phyloP scores from a whole-genome alignment of 2,113 vertebrate genomes.

The Gobio gobio region DNA sequence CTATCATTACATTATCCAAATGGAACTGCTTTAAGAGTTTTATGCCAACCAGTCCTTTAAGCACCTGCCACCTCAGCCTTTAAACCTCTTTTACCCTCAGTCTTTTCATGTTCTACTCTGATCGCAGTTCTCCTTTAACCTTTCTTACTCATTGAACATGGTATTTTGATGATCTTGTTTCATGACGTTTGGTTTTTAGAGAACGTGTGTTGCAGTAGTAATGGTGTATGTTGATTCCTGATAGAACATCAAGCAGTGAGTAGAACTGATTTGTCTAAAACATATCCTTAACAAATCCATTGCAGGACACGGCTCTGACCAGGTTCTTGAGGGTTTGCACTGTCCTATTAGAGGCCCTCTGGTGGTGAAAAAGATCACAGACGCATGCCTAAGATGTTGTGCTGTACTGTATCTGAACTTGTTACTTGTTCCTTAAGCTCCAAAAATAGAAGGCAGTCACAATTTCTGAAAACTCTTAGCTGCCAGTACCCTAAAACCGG shows the following conservation, averaged over 20 bases:
- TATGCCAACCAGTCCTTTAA: constrained; percentile 15
- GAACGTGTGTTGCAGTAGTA: constrained; percentile 11
- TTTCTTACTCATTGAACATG: not conserved
- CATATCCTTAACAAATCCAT: not conserved
- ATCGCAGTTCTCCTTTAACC: constrained; percentile 51
- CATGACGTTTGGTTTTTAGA: not conserved
- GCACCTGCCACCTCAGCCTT: constrained; percentile 61
- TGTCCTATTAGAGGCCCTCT: constrained; percentile 5
- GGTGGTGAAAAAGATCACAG: not conserved
- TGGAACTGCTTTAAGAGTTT: not conserved
- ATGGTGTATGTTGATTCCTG: constrained; percentile 7
- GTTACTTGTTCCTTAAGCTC: not conserved
- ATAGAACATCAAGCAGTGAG: not conserved
- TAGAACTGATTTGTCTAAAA: constrained; percentile 6
- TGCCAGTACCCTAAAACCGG: constrained; percentile 31
- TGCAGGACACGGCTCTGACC: not conserved
- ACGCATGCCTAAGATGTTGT: not conserved
- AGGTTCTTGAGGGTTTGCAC: constrained; percentile 18
- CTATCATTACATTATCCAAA: not conserved
- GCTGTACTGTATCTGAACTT: constrained; percentile 21
- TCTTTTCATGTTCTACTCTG: constrained; percentile 3
- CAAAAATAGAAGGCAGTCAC: not conserved
- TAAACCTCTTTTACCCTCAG: not conserved
- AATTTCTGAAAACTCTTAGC: not conserved
- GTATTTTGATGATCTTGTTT: constrained; percentile 25